phyloP scores from a whole-genome alignment of 1,140 invertebrate species.

The Leptinotarsa lineolata region DNA sequence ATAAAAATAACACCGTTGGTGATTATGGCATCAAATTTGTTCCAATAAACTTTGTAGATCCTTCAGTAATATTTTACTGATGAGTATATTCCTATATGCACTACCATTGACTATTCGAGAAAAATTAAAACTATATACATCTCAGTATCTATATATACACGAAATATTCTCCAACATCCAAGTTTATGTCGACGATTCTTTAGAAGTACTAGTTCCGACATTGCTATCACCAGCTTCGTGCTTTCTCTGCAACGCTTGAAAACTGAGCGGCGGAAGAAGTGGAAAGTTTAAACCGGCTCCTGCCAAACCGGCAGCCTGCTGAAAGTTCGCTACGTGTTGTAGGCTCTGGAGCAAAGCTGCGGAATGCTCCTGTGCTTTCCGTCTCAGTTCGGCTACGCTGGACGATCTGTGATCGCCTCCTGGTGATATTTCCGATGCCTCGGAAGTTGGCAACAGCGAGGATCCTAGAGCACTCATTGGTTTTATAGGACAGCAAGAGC shows the following conservation, averaged over 20 bases:
- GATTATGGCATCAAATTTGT: background rate
- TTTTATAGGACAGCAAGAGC: slow-evolving; percentile 77
- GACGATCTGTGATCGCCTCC: slow-evolving; percentile 68
- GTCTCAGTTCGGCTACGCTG: slow-evolving; percentile 82
- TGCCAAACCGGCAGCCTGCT: slow-evolving; percentile 61
- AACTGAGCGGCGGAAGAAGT: slow-evolving; percentile 59
- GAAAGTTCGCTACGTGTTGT: slow-evolving; percentile 61
- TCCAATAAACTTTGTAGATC: background rate
- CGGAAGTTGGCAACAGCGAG: slow-evolving; percentile 42
- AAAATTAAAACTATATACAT: background rate
- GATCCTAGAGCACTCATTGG: slow-evolving; percentile 54
- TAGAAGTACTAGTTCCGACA: slow-evolving; percentile 13
- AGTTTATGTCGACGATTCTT: slow-evolving; percentile 1
- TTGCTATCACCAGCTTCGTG: slow-evolving; percentile 40
- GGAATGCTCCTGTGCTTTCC: slow-evolving; percentile 90
- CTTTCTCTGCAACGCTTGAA: slow-evolving; percentile 54
- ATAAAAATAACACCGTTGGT: background rate
- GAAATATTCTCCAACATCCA: background rate
- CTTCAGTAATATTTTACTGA: background rate
- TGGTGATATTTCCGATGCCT: slow-evolving; percentile 48
- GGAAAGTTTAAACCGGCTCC: slow-evolving; percentile 60
- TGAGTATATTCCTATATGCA: background rate
- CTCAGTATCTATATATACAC: background rate
- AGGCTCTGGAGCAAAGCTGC: slow-evolving; percentile 79
- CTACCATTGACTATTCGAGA: background rate